Evolutionary conservation across 2,888 invertebrate species (phyloP).

Genomic region (Cylindroiulus punctatus): DNA sequence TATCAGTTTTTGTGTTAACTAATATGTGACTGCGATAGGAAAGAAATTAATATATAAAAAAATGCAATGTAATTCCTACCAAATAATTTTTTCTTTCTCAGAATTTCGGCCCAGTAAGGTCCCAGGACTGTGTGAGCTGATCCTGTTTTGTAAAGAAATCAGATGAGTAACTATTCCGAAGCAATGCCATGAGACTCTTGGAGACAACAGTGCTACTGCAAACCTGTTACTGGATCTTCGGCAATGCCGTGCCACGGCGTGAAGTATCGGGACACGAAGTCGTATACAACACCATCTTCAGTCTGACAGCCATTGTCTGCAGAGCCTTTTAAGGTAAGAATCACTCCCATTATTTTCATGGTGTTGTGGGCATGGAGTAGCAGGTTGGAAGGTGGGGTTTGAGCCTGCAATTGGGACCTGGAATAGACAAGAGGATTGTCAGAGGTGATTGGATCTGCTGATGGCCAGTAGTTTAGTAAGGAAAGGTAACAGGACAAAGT

Average conservation of each 20-base stretch:
- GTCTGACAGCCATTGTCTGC: constrained; percentile 50
- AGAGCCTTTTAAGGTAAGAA: constrained; percentile 63
- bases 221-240: constrained; percentile 67
- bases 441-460: too few relatives aligned
- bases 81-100: not conserved
- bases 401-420: not conserved
- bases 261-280: constrained; percentile 69
- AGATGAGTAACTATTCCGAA: too few relatives aligned
- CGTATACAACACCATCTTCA: constrained; percentile 59
- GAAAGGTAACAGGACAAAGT: too few relatives aligned
- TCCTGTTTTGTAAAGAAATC: not conserved
- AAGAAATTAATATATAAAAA: too few relatives aligned
- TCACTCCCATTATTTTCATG: constrained; percentile 62
- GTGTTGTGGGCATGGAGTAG: constrained; percentile 59
- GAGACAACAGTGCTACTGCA: too few relatives aligned
- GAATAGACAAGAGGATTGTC: too few relatives aligned
- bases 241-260: constrained; percentile 68
- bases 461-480: too few relatives aligned
- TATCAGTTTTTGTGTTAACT: too few relatives aligned
- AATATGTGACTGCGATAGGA: too few relatives aligned
- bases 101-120: constrained; percentile 13
- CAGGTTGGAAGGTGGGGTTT: not conserved
- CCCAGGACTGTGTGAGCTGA: constrained; percentile 20
- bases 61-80: too few relatives aligned
- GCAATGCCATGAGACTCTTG: too few relatives aligned